Evolutionary conservation across 2,797 vertebrate genomes (phyloP).

Genomic region (Falco berigora): DNA sequence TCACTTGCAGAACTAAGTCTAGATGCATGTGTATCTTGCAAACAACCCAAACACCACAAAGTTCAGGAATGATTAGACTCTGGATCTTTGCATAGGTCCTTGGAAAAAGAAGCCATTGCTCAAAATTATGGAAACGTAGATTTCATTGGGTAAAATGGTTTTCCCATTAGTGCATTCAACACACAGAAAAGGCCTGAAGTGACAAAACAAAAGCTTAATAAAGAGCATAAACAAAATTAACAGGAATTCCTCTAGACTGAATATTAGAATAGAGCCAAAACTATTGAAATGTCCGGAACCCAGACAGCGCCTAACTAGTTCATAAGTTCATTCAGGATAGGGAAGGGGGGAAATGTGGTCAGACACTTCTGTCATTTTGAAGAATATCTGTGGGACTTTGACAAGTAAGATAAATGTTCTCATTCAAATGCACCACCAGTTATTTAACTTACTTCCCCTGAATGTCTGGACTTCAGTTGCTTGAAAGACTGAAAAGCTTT

Average conservation of each 20-base stretch:
- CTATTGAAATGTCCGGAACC: constrained; percentile 62
- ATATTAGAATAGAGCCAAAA: constrained; percentile 30
- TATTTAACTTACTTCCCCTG: constrained; percentile 64
- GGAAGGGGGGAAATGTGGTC: constrained; percentile 57
- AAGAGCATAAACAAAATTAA: constrained; percentile 54
- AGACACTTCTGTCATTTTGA: constrained; percentile 59
- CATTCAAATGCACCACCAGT: constrained; percentile 63
- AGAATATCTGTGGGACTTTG: constrained; percentile 58
- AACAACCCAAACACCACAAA: background rate
- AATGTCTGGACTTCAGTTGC: constrained; percentile 31
- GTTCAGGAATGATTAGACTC: background rate
- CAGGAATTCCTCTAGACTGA: constrained; percentile 49
- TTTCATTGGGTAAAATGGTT: background rate
- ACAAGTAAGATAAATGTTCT: constrained; percentile 67
- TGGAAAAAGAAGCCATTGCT: background rate
- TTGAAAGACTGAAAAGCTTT: constrained; percentile 38
- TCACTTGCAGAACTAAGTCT: background rate
- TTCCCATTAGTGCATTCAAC: background rate
- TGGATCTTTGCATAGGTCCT: background rate
- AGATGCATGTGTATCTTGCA: background rate
- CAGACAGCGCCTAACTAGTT: constrained; percentile 44
- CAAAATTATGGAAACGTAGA: background rate
- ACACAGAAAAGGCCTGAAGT: constrained; percentile 7
- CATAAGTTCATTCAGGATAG: constrained; percentile 61
- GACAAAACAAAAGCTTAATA: constrained; percentile 33